Conservation (phyloP, 2,888 invertebrate genomes). For the Tinea pellionella region DNA sequence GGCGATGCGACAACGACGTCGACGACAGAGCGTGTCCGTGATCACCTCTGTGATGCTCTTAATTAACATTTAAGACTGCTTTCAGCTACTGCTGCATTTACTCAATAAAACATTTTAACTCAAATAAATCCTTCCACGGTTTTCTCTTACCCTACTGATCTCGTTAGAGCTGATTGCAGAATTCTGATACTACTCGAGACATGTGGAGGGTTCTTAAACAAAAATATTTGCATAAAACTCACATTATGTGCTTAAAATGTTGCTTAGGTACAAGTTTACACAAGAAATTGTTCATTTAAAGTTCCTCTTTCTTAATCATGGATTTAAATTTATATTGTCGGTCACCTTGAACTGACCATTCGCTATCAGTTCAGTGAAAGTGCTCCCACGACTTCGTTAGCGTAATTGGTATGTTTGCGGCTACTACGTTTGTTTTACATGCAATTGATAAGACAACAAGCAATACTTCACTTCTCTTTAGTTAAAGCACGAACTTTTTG, state of each 20-base stretch:
- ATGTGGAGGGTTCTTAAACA: not conserved
- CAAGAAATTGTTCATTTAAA: not conserved
- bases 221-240: not conserved
- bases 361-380: constrained; percentile 55
- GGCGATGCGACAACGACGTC: constrained; percentile 26
- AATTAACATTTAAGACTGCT: constrained; percentile 46
- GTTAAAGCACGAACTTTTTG: not conserved
- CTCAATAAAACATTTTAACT: constrained; percentile 26
- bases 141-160: constrained; percentile 37
- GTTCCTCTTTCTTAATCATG: not conserved
- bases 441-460: constrained; percentile 38
- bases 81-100: constrained; percentile 46
- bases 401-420: constrained; percentile 49
- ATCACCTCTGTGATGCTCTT: constrained; percentile 53
- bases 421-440: constrained; percentile 43
- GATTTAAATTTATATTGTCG: constrained; percentile 19
- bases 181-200: not conserved
- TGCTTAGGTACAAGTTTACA: not conserved
- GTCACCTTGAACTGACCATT: constrained; percentile 51
- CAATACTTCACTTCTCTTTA: constrained; percentile 13
- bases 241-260: not conserved
- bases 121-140: constrained; percentile 27
- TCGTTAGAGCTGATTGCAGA: constrained; percentile 26
- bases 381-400: constrained; percentile 40
- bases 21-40: constrained; percentile 33